Evolutionary conservation across 1,140 invertebrate genomes (phyloP), one percentile per base, ranked within the genome.

Genomic region (Sinella curviseta): DNA sequence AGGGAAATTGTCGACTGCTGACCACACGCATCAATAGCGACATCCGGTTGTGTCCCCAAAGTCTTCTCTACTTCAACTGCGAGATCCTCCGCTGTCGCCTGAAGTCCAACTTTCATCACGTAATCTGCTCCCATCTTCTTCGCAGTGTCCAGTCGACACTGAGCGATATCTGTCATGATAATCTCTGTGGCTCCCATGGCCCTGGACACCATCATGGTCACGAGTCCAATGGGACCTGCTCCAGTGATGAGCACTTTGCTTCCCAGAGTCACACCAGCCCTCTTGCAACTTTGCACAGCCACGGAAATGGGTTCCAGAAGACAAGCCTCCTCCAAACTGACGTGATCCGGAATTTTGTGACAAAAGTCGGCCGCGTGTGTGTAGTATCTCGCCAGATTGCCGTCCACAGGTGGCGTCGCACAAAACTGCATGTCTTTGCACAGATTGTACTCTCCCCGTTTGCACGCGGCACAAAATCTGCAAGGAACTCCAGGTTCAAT

Each of bases 311-410:
- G 97, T 86, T 99, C 97, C 74, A 98, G 86, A 1, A 99, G 85
- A n/a, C n/a, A n/a, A 26, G n/a, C 31, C 28, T 77, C 60, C 67
- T 78, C 65, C 0, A 67, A 26, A 24, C 34, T 12, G 20, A 57
- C 74, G 84, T 85, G 84, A 26, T 54, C 39, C 3, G 74, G 39
- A 48, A 48, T 96, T 94, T 96, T 96, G 89, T 91, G 95, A 85
- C 95, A 97, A 87, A 97, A 98, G 88, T 97, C 95, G 26, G 96
- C 96, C 26, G 94, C 92, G 85, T 97, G 96, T 54, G 92, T 92
- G 86, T 96, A 97, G 86, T 92, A 98, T 83, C 92, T 89, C 65
- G 89, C 90, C 2, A 99, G 88, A 85, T 93, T 96, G 65, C 97
- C 97, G 88, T 98, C 91, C 74, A 91, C 86, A 0, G 95, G 96